Percentiles rank a stretch among this genome's conserved stretches.
Conservation (phyloP, 2,888 invertebrate genomes). For the Drosophila acutilabella region DNA sequence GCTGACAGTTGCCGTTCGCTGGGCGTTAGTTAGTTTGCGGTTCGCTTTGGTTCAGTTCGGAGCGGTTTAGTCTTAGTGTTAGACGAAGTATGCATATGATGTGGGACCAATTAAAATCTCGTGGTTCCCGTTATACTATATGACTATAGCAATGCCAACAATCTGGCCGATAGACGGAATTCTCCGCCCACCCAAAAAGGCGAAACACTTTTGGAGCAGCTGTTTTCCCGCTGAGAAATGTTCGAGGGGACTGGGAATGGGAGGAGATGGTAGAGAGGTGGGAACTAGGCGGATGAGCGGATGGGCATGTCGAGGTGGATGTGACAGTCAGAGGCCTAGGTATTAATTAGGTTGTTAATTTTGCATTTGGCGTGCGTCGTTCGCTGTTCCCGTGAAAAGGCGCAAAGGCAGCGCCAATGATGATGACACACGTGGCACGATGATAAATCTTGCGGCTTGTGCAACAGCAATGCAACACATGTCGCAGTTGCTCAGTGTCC, state of each 20-base stretch:
- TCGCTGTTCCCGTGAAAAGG: constrained; percentile 75
- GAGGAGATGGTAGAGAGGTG: constrained; percentile 7
- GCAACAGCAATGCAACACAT: constrained; percentile 72
- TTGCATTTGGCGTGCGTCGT: constrained; percentile 82
- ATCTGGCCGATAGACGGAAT: constrained; percentile 17
- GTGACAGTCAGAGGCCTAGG: constrained; percentile 57
- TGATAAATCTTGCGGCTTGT: constrained; percentile 76
- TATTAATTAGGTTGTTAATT: constrained; percentile 85
- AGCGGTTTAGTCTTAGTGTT: constrained; percentile 55
- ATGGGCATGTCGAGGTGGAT: constrained; percentile 46
- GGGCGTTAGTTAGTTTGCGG: constrained; percentile 79
- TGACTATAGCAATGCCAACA: constrained; percentile 28
- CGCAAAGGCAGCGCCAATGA: constrained; percentile 49
- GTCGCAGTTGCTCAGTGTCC: constrained; percentile 58
- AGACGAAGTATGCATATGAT: constrained; percentile 41
- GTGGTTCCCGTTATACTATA: constrained; percentile 9
- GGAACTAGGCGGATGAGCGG: constrained; percentile 23
- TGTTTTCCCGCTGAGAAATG: constrained; percentile 43
- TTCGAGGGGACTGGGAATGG: constrained; percentile 3
- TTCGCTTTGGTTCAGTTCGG: constrained; percentile 30
- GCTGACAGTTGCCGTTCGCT: constrained; percentile 68
- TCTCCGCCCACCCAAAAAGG: constrained; percentile 25
- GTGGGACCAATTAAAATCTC: constrained; percentile 64
- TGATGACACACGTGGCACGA: constrained; percentile 73
- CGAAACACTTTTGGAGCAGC: constrained; percentile 69